Base-by-base conservation (phyloP, 1,140 invertebrate species). In the Drosophila nasuta region DNA sequence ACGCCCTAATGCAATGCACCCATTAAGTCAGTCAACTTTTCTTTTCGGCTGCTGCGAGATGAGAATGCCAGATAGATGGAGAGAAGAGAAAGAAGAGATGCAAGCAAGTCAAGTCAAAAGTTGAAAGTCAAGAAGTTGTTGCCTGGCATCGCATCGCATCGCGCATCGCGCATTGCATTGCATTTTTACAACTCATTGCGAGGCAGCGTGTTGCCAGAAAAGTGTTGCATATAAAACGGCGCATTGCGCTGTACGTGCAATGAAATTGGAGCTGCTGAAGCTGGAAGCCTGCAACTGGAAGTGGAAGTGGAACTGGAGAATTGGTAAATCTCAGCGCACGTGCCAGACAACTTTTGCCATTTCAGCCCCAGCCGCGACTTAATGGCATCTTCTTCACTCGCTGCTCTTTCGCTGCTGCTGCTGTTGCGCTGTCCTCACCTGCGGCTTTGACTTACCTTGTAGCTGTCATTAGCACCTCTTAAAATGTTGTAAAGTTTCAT, bases 401-500 rank as follows among this genome's bases (percentile, higher is more conserved):
- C 35, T 8, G 7, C n/a, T 28, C 51, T 13, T 30, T 54, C 28
- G 7, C 2, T 33, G 8, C 38, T n/a, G 10, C 56, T 43, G 10
- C 38, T 3, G 20, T 11, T 28, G 35, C 49, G 35, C 49, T 54
- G 43, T 57, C 58, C 56, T 69, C 54, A 59, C 59, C 60, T 76
- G 60, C 54, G 60, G 75, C 75, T 73, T 67, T 73, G 77, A 81
- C 81, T 91, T 92, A 95, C 95, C 92, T 96, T 96, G 91, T 97
- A 97, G 93, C 96, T 97, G 8, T 94, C 94, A 93, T 96, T 96
- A 43, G 96, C 95, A 75, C 94, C 94, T 93, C 94, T 95, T 20
- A 97, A 90, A 30, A 95, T 94, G 41, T 96, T 96, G 91, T 96
- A 95, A 59, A 97, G 93, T 91, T 96, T 96, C 83, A 96, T 93